phyloP scores from a whole-genome alignment of 2,797 vertebrate species.

The Coracias cyanogaster region DNA sequence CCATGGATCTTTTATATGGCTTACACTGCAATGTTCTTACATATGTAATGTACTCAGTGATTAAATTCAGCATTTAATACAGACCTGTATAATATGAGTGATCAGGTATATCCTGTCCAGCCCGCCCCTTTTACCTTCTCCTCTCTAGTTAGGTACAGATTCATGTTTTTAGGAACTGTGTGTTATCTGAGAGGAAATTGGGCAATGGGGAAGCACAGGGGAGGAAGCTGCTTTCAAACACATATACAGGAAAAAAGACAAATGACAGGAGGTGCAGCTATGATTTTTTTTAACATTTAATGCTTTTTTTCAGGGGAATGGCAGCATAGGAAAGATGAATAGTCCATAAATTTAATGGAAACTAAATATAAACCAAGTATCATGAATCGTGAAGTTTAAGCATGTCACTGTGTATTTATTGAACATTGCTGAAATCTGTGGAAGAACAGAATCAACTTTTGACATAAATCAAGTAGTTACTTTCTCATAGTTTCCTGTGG shows the following conservation, averaged over 20 bases:
- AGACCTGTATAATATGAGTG: neutral
- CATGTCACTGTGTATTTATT: neutral
- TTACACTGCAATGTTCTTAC: neutral
- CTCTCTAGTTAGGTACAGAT: neutral
- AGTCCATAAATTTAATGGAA: neutral
- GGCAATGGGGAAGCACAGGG: neutral
- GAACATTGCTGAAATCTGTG: neutral
- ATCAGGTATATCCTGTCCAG: neutral
- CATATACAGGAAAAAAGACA: neutral
- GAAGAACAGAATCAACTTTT: neutral
- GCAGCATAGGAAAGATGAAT: neutral
- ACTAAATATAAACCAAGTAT: neutral
- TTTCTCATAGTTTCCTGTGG: neutral
- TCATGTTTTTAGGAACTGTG: neutral
- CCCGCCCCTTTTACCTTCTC: neutral
- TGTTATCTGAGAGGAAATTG: neutral
- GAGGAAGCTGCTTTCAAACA: neutral
- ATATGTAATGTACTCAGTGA: neutral
- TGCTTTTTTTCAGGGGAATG: neutral
- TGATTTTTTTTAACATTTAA: neutral
- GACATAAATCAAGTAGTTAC: neutral
- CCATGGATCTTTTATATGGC: neutral
- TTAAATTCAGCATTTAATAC: neutral
- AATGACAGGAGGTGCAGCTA: neutral
- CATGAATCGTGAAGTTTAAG: neutral